A percentile compares a stretch with the other conserved stretches of the same genome.
These are phyloP conservation scores for Masnerella sp. DNA, from an alignment of 2,888 invertebrate species.

Conservation along the genomic window DNA sequence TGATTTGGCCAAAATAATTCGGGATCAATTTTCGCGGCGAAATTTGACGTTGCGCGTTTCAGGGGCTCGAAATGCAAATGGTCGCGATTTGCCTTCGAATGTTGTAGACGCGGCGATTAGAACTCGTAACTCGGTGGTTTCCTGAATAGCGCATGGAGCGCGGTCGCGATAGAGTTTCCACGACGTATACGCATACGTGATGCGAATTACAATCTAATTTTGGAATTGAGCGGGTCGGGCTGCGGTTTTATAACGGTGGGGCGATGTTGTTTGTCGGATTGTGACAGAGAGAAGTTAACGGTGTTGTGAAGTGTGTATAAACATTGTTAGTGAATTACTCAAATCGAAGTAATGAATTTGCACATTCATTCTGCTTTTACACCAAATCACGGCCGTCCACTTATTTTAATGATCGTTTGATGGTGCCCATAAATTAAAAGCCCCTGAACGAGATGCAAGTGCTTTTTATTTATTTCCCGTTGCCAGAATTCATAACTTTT, in stretches of 20 bases:
- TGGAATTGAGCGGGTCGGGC: slow-evolving; percentile 53
- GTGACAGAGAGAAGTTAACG: slow-evolving; percentile 55
- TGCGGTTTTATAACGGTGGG: slow-evolving; percentile 55
- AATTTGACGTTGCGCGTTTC: slow-evolving; percentile 47
- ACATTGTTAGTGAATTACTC: slow-evolving; percentile 50
- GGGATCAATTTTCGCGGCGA: slow-evolving; percentile 35
- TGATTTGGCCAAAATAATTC: slow-evolving; percentile 34
- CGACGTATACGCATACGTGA: slow-evolving; percentile 61
- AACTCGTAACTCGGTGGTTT: slow-evolving; percentile 68
- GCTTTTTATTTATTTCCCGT: too few relatives aligned
- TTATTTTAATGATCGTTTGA: slow-evolving; percentile 36
- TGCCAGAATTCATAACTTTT: too few relatives aligned
- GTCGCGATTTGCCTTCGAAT: slow-evolving; percentile 66
- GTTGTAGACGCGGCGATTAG: slow-evolving; percentile 67
- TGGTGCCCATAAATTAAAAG: slow-evolving; percentile 7
- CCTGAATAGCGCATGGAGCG: slow-evolving; percentile 57
- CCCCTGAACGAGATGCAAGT: too few relatives aligned
- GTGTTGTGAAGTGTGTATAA: slow-evolving; percentile 54
- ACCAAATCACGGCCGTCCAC: slow-evolving; percentile 16
- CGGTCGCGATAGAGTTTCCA: slow-evolving; percentile 51
- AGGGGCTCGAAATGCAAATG: slow-evolving; percentile 65
- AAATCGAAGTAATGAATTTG: slow-evolving; percentile 45
- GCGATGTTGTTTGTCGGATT: slow-evolving; percentile 54
- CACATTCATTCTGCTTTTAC: slow-evolving; percentile 28
- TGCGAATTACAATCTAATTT: slow-evolving; percentile 59